A percentile compares a stretch with the other conserved stretches of the same genome.
Evolutionary conservation across 2,888 invertebrate species (phyloP).

Genomic region (Zele albiditarsus): DNA sequence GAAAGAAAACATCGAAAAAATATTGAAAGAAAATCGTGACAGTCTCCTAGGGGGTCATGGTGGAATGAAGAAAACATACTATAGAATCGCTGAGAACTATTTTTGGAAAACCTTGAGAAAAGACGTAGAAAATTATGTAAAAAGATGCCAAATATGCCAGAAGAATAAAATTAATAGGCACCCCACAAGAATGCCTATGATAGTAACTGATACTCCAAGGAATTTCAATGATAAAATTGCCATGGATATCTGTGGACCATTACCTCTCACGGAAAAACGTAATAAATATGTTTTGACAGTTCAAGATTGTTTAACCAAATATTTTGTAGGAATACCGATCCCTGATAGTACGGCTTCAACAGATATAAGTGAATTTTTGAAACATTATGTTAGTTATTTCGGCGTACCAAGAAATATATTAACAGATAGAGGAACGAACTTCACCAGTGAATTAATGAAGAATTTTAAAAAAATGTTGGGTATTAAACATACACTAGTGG

Average conservation of each 20-base stretch:
- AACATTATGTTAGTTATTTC: slow-evolving; percentile 50
- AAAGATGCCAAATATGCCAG: slow-evolving; percentile 55
- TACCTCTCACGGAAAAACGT: slow-evolving; percentile 22
- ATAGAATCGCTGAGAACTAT: slow-evolving; percentile 49
- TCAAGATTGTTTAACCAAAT: slow-evolving; percentile 8
- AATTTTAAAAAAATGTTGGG: slow-evolving; percentile 40
- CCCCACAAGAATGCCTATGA: slow-evolving; percentile 43
- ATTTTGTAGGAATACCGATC: not conserved
- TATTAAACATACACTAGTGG: too few species aligned
- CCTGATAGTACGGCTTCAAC: slow-evolving; percentile 3
- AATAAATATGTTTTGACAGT: slow-evolving; percentile 28
- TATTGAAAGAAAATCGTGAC: slow-evolving; percentile 52
- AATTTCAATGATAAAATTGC: slow-evolving; percentile 35
- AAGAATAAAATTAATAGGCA: slow-evolving; percentile 53
- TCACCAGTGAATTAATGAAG: slow-evolving; percentile 58
- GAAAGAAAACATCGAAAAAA: slow-evolving; percentile 13
- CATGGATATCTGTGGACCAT: slow-evolving; percentile 40
- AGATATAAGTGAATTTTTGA: slow-evolving; percentile 42
- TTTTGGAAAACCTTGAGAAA: slow-evolving; percentile 54
- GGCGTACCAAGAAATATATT: slow-evolving; percentile 65
- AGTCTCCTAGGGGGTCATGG: slow-evolving; percentile 55
- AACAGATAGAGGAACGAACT: slow-evolving; percentile 68
- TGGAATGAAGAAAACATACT: slow-evolving; percentile 57
- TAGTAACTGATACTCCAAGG: slow-evolving; percentile 30
- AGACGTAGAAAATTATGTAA: slow-evolving; percentile 53